Evolutionary conservation across 1,140 invertebrate genomes (phyloP).

Genomic region (Ceratoteleas bidentatus): DNA sequence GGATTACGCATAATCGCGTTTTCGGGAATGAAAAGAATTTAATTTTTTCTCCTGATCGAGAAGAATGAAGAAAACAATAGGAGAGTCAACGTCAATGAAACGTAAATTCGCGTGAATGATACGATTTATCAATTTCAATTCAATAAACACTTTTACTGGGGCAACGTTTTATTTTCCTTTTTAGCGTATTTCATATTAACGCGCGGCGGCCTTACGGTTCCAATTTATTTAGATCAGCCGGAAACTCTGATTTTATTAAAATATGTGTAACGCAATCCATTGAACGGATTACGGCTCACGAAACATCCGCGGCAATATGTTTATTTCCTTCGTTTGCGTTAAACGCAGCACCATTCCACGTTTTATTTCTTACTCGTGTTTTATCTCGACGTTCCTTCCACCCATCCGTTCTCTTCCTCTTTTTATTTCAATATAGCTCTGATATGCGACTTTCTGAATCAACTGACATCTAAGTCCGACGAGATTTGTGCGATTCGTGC

Average conservation of each 20-base stretch:
- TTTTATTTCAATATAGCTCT: conserved; percentile 17
- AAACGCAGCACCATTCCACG: conserved; percentile 2
- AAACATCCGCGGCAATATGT: conserved; percentile 10
- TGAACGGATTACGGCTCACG: conserved; percentile 17
- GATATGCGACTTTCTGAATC: conserved; percentile 20
- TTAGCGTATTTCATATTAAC: conserved; percentile 29
- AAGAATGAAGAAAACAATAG: neutral
- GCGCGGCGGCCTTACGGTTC: conserved; percentile 6
- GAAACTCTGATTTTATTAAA: conserved; percentile 41
- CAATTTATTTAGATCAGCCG: conserved; percentile 34
- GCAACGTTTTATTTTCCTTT: conserved; percentile 5
- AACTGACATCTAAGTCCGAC: conserved; percentile 36
- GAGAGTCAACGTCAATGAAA: conserved; percentile 8
- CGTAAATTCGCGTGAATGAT: conserved; percentile 20
- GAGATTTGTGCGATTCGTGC: conserved; percentile 28
- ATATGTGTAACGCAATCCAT: conserved; percentile 25
- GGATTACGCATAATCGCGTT: conserved; percentile 29
- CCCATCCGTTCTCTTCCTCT: neutral
- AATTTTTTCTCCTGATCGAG: conserved; percentile 8
- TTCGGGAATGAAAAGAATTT: conserved; percentile 21
- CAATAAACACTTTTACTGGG: conserved; percentile 35
- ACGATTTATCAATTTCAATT: conserved; percentile 46
- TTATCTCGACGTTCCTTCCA: conserved; percentile 5
- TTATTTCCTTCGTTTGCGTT: conserved; percentile 28
- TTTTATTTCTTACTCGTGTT: neutral